phyloP scores from a whole-genome alignment of 92 coral and sea anemone genomes.

The Hydrozoanthus gracilis region DNA sequence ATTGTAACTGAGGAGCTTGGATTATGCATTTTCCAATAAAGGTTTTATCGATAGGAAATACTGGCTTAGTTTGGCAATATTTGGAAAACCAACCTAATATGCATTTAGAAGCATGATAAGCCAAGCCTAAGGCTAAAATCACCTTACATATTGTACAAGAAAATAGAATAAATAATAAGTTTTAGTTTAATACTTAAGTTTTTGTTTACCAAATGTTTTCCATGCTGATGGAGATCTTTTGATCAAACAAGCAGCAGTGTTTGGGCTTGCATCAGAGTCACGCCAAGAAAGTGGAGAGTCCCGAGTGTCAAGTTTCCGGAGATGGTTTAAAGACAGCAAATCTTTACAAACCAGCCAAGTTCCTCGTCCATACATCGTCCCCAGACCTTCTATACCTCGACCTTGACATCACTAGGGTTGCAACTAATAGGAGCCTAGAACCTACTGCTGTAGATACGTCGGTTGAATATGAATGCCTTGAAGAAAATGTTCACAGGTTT shows the following conservation, averaged over 20 bases:
- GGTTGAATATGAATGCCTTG: slow-evolving; percentile 81
- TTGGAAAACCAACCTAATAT: too few relatives aligned
- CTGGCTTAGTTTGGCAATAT: too few relatives aligned
- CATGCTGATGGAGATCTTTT: neutral
- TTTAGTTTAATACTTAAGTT: neutral
- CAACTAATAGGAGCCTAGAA: slow-evolving; percentile 59
- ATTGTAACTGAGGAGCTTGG: too few relatives aligned
- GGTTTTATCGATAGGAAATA: too few relatives aligned
- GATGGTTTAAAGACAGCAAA: slow-evolving; percentile 74
- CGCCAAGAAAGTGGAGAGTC: slow-evolving; percentile 63
- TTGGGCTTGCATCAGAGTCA: slow-evolving; percentile 58
- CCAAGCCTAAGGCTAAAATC: too few relatives aligned
- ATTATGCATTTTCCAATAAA: too few relatives aligned
- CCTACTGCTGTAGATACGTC: slow-evolving; percentile 61
- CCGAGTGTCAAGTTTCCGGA: slow-evolving; percentile 81
- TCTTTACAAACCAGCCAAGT: slow-evolving; percentile 78
- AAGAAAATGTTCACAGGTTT: slow-evolving; percentile 74
- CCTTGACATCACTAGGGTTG: slow-evolving; percentile 75
- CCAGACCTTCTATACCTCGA: slow-evolving; percentile 86
- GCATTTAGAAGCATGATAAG: too few relatives aligned
- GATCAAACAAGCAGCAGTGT: slow-evolving; percentile 67
- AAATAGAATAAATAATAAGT: neutral
- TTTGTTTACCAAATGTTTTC: neutral
- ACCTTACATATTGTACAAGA: neutral
- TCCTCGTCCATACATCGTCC: slow-evolving; percentile 67